These are phyloP conservation scores for Strigamia maritima DNA, from an alignment of 2,888 invertebrate genomes.

Conservation along the genomic window DNA sequence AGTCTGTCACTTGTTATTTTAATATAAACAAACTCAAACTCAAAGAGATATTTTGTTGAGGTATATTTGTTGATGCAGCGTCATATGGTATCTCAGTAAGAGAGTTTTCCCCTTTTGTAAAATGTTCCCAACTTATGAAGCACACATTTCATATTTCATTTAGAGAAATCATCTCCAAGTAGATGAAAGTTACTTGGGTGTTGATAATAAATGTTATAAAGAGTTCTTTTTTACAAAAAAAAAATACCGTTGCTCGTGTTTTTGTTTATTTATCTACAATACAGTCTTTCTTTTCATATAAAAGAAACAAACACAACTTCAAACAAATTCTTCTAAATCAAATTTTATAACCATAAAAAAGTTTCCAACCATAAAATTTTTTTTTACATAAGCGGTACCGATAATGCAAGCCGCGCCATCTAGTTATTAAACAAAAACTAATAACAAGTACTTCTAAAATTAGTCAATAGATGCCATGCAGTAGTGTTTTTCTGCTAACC, in stretches of 20 bases:
- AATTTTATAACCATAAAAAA: too few species aligned
- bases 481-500: neutral
- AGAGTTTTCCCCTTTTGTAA: constrained; percentile 18
- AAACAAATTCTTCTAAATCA: too few species aligned
- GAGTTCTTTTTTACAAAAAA: constrained; percentile 28
- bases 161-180: constrained; percentile 5
- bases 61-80: neutral
- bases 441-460: neutral
- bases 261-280: neutral
- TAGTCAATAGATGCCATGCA: neutral
- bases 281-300: neutral
- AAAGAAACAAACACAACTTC: too few species aligned
- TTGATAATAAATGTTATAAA: constrained; percentile 23
- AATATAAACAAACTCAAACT: constrained; percentile 5
- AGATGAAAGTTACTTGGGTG: constrained; percentile 9
- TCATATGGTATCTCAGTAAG: neutral
- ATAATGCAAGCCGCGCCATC: neutral
- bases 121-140: constrained; percentile 10
- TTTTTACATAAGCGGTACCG: too few species aligned
- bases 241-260: neutral
- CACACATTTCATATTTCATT: constrained; percentile 22
- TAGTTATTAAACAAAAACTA: neutral
- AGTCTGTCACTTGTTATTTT: constrained; percentile 25
- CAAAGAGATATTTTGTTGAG: constrained; percentile 20
- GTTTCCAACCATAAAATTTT: too few species aligned